Base-by-base conservation (phyloP, 2,113 vertebrate species). In the Petroica traversi region DNA sequence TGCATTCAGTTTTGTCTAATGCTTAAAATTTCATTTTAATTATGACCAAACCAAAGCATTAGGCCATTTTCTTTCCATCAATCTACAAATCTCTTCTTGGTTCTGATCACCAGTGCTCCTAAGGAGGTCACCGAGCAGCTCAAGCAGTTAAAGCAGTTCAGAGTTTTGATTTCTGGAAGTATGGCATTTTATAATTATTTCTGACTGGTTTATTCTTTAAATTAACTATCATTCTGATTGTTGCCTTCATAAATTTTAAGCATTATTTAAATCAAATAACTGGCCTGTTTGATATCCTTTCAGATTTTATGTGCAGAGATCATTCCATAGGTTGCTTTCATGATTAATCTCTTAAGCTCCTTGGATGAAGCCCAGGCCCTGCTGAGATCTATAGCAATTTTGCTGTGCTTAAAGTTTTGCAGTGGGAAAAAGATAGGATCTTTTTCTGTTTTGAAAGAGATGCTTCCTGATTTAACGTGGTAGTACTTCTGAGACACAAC, bases 21-120 rank as follows among this genome's bases (percentile, higher is more conserved):
- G 75, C 33, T 94, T 82, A 88, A 94, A 88, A 80, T 63, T 80
- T 96, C 34, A 68, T 88, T 95, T 88, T 93, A 82, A 88, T 93
- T 85, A 85, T 29, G 54, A 90, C 62, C 73, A 88, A 71, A 54
- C 51, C 63, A 87, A 88, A 79, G n/a, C 66, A 88, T 72, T 55
- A 85, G 40, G 18, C 41, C 87, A 33, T 85, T 63, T 96, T 77
- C 33, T 88, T 94, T 75, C 73, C 33, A 41, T 78, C 61, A 66
- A 5, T 88, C 71, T 92, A 62, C 54, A 76, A 63, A 85, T 93
- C 76, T 95, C 49, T 62, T 33, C 38, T 72, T 87, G 62, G 23
- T 88, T 92, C 58, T 23, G 91, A 63, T 89, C 69, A 91, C 67
- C 81, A 41, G 45, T 77, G 67, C 36, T 79, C 10, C 34, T 88